Evolutionary conservation across 35 echinoderm and acorn worm genomes (phyloP).

Genomic region (Eucidaris tribuloides): DNA sequence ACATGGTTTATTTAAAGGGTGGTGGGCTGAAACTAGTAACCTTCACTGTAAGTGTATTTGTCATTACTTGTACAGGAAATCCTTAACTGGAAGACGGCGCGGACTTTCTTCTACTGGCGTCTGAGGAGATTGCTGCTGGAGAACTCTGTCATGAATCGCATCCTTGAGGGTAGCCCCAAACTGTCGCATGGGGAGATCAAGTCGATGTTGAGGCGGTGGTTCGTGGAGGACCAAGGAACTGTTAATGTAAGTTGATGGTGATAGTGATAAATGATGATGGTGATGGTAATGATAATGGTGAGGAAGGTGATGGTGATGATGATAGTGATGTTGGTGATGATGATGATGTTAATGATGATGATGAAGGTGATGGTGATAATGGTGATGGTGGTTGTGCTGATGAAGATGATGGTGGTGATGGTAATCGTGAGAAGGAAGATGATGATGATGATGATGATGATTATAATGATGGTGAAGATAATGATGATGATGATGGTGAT

Average conservation of each 20-base stretch:
- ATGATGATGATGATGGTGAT: not conserved
- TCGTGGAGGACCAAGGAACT: constrained; percentile 76
- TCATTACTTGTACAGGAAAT: constrained; percentile 51
- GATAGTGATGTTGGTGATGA: too few species aligned
- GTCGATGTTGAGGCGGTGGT: constrained; percentile 89
- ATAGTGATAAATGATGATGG: not conserved
- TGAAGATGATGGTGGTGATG: too few species aligned
- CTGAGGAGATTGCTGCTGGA: constrained; percentile 82
- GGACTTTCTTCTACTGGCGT: constrained; percentile 95
- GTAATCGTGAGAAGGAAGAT: too few species aligned
- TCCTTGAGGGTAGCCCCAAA: constrained; percentile 44
- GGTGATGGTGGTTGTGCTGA: too few species aligned
- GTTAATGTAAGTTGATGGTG: constrained; percentile 70
- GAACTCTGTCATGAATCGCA: constrained; percentile 43
- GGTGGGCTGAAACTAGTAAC: not conserved
- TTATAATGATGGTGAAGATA: too few species aligned
- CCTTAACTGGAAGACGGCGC: constrained; percentile 81
- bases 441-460: too few species aligned
- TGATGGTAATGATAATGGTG: not conserved
- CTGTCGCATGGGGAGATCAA: constrained; percentile 79
- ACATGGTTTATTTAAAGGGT: not conserved
- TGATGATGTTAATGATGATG: too few species aligned
- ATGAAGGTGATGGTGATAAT: too few species aligned
- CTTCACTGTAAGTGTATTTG: not conserved
- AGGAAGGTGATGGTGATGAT: not conserved